Base-by-base conservation (phyloP, 92 coral and sea anemone genomes). In the Zoanthus gigantus region DNA sequence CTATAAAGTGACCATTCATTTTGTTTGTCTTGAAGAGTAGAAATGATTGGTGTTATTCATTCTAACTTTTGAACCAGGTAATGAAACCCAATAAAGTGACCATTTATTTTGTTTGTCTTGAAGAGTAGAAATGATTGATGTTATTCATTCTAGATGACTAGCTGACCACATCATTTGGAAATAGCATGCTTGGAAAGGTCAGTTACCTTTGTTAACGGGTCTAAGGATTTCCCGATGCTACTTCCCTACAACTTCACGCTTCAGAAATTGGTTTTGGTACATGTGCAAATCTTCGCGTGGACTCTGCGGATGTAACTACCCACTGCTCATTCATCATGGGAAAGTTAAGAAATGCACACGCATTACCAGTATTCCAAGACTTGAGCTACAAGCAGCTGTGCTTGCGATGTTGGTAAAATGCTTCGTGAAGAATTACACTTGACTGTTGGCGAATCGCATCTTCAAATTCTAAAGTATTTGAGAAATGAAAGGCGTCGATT, bases 331-430 rank as follows among this genome's bases (percentile, higher is more conserved):
- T 92, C 54, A 68, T 89, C 18, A 92, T 85, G 90, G 92, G 92
- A 9, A 92, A 92, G 84, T 60, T 88, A 31, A 74, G 83, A 82
- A 92, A 89, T 76, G 88, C 92, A 7, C 92, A 90, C 17, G 65
- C 75, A 4, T 91, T 29, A 80, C 89, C 0, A 88, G 84, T 65
- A 85, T 91, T 46, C 94, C 94, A 65, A 86, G 94, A 13, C 80
- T 91, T 58, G 94, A 89, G 82, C 63, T 89, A 9, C 94, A 89
- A 82, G 92, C 90, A 14, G 94, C 90, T 14, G 94, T 92, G 45
- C 88, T 92, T 50, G 54, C 3, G 12, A 50, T 6, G 54, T 50
- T 50, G 5, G 54, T 6, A 50, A 50, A 50, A 50, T 50, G 54
- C 54, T 50, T 50, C 54, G 9, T 6, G 52, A 47, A 47, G 52